These are phyloP conservation scores for Nebria salina DNA, from an alignment of 2,888 invertebrate species.

Conservation along the genomic window DNA sequence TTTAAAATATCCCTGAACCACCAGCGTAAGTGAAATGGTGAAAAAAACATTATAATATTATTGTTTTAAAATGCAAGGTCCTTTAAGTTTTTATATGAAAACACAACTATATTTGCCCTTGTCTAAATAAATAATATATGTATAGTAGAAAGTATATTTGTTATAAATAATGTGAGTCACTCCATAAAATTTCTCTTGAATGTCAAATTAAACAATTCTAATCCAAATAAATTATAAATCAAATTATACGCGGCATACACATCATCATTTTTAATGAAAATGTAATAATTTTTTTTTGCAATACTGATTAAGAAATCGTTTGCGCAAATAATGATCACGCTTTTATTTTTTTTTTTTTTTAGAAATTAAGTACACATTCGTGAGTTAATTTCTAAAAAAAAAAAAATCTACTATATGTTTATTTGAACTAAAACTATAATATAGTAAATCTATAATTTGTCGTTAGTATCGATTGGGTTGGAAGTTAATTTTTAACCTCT, in stretches of 20 bases:
- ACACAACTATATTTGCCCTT: slow-evolving; percentile 43
- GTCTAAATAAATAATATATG: slow-evolving; percentile 34
- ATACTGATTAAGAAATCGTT: neutral
- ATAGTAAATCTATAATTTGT: no score
- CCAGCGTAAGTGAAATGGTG: neutral
- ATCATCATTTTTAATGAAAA: neutral
- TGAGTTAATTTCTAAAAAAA: neutral
- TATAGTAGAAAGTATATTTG: slow-evolving; percentile 37
- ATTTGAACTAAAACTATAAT: no score
- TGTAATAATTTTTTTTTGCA: neutral
- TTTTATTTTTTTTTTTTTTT: neutral
- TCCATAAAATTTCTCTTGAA: slow-evolving; percentile 38
- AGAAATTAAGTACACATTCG: neutral
- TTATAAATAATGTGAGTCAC: slow-evolving; percentile 27
- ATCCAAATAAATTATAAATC: slow-evolving; percentile 10
- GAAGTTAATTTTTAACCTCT: neutral
- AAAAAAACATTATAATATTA: slow-evolving; percentile 33
- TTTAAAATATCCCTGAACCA: neutral
- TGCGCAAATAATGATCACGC: neutral
- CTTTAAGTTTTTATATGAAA: slow-evolving; percentile 39
- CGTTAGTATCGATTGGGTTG: neutral
- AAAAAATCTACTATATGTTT: no score
- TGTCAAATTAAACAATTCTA: slow-evolving; percentile 26
- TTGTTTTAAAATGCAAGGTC: slow-evolving; percentile 40
- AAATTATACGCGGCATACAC: neutral